Evolutionary conservation across 1,140 invertebrate species (phyloP).

Genomic region (Lysiphlebus fabarum): DNA sequence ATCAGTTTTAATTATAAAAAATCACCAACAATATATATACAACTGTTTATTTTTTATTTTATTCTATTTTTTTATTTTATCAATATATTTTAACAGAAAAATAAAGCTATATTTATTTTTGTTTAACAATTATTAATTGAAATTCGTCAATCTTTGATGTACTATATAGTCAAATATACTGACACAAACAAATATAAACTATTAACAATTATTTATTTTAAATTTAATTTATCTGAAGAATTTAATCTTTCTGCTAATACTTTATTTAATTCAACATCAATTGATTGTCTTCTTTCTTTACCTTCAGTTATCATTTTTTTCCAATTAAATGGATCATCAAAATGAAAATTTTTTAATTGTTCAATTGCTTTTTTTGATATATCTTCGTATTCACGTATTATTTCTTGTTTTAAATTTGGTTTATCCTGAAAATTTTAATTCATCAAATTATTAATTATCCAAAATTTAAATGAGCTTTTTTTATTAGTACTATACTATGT

Average conservation of each 20-base stretch:
- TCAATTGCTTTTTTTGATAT: slow-evolving; percentile 30
- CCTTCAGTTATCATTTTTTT: slow-evolving; percentile 29
- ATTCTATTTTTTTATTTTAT: too few species aligned
- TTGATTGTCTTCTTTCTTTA: slow-evolving; percentile 21
- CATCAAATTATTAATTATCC: too few species aligned
- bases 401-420: slow-evolving; percentile 32
- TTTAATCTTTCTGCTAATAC: slow-evolving; percentile 7
- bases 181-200: too few species aligned
- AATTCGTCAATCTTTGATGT: too few species aligned
- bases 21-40: slow-evolving; percentile 29
- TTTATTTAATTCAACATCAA: slow-evolving; percentile 28
- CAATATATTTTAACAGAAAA: not conserved
- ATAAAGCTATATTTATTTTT: not conserved
- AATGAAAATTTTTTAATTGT: slow-evolving; percentile 26
- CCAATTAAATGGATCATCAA: slow-evolving; percentile 35
- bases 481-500: too few species aligned
- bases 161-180: too few species aligned
- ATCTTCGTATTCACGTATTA: slow-evolving; percentile 36
- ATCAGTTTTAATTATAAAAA: slow-evolving; percentile 46
- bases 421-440: slow-evolving; percentile 7
- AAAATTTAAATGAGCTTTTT: too few species aligned
- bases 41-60: not conserved
- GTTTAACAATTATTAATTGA: too few species aligned
- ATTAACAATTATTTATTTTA: too few species aligned
- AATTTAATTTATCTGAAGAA: not conserved